Evolutionary conservation across 2,113 vertebrate genomes (phyloP), one percentile per base, ranked within the genome.

Genomic region (Todiramphus chloris): DNA sequence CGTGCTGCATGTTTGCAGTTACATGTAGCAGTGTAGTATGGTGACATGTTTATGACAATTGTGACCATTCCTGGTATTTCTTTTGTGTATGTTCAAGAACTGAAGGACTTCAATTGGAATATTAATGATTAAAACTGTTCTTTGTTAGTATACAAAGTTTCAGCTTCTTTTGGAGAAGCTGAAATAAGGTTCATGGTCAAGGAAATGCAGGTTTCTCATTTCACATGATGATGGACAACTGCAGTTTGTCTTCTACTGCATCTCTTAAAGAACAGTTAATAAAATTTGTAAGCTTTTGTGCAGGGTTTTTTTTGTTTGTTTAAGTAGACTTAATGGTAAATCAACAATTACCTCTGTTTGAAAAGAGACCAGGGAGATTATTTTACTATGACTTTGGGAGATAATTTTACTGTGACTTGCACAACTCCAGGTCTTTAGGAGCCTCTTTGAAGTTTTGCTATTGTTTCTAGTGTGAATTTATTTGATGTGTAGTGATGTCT

Each of bases 391-490:
- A 76, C 62, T 96, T 89, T 76, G 75, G 37, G 81, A 94, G 92
- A 60, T 93, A 86, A 81, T 95, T 94, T 92, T 84, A 66, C 83
- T 92, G 20, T 89, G 90, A 76, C 62, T 96, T 90, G 77, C 44
- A 76, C 74, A 69, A 92, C 87, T 97, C 60, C 76, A 74, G 69
- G 76, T 95, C 80, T 89, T 84, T 9, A 60, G 80, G 64, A 95
- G 74, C 53, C 73, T 82, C 94, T 96, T 94, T 91, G 93, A 96
- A 94, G 95, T 94, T 87, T 55, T 87, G 90, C 77, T 86, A 79
- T 93, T 95, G 92, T 96, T 93, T 91, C 89, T 79, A 73, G 53
- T 27, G 58, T 19, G 69, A 70, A 35, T 92, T 83, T 90, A 75
- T 94, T 97, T 96, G 86, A 93, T 94, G 80, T 89, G 58, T 51